A percentile compares a stretch with the other conserved stretches of the same genome.
Evolutionary conservation across 2,888 invertebrate genomes (phyloP).

Genomic region (Macaria liturata): DNA sequence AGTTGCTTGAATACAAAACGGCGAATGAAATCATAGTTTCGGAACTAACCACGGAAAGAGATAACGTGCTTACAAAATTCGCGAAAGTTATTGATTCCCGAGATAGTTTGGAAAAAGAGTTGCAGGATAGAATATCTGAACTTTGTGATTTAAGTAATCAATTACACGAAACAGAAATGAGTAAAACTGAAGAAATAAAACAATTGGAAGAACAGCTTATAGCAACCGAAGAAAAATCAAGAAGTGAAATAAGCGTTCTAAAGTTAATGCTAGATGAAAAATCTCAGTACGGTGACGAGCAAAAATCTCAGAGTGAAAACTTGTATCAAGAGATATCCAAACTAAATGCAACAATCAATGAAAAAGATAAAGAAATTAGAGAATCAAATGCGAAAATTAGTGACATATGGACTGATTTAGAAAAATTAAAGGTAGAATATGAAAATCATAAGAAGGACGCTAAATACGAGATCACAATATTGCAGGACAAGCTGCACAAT

Average conservation of each 20-base stretch:
- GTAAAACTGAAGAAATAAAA: conserved; percentile 43
- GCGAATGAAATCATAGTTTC: conserved; percentile 32
- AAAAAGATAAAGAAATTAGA: conserved; percentile 44
- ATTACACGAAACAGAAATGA: conserved; percentile 41
- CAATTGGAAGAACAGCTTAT: conserved; percentile 41
- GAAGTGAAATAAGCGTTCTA: conserved; percentile 43
- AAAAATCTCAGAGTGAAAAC: conserved; percentile 41
- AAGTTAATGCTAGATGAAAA: conserved; percentile 43
- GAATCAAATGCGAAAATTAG: conserved; percentile 41
- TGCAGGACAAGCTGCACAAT: conserved; percentile 71
- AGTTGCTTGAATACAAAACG: conserved; percentile 40
- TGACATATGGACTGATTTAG: conserved; percentile 40
- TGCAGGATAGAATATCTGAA: conserved; percentile 40
- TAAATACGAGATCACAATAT: conserved; percentile 56
- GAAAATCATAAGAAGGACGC: conserved; percentile 70
- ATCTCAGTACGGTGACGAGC: conserved; percentile 39
- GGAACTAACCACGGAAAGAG: conserved; percentile 40
- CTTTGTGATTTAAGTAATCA: conserved; percentile 39
- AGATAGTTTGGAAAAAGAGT: conserved; percentile 35
- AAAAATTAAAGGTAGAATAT: conserved; percentile 63
- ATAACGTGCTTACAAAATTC: conserved; percentile 27
- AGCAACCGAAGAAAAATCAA: conserved; percentile 38
- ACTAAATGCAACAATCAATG: conserved; percentile 41
- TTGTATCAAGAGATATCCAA: conserved; percentile 41
- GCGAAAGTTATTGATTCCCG: conserved; percentile 35